Conservation (phyloP, 2,888 invertebrate species). For the Petrophora chlorosata region DNA sequence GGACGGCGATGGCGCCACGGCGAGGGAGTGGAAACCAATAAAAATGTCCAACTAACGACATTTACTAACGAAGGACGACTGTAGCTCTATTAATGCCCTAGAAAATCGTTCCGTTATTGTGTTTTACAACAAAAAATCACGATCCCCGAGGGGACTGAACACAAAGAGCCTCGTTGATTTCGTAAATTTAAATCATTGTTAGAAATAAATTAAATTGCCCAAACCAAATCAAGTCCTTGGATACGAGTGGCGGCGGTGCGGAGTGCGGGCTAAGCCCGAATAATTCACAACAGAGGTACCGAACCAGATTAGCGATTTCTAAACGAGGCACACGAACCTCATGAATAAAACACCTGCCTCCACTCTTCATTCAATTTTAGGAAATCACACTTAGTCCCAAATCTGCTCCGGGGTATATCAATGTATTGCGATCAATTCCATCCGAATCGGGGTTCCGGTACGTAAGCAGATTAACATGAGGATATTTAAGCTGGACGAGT, state of each 20-base stretch:
- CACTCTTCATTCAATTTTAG: slow-evolving; percentile 52
- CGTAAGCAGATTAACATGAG: slow-evolving; percentile 55
- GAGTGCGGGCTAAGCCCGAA: slow-evolving; percentile 14
- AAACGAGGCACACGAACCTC: slow-evolving; percentile 32
- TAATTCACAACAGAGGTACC: slow-evolving; percentile 42
- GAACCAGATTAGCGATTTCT: slow-evolving; percentile 30
- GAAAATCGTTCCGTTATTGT: not conserved
- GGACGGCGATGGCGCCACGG: slow-evolving; percentile 38
- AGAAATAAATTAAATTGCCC: slow-evolving; percentile 24
- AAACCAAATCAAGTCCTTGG: slow-evolving; percentile 30
- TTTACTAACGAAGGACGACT: slow-evolving; percentile 10
- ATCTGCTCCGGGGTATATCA: slow-evolving; percentile 43
- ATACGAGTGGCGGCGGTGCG: too few relatives aligned
- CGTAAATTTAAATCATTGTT: slow-evolving; percentile 19
- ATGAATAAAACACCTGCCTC: slow-evolving; percentile 53
- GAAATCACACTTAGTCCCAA: slow-evolving; percentile 49
- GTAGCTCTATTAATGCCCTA: not conserved
- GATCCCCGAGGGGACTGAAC: not conserved
- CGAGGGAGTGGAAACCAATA: slow-evolving; percentile 17
- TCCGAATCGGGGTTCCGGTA: slow-evolving; percentile 39
- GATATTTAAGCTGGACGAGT: slow-evolving; percentile 46
- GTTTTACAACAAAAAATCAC: slow-evolving; percentile 1
- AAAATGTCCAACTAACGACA: slow-evolving; percentile 11
- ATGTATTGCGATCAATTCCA: slow-evolving; percentile 44
- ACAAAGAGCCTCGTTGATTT: slow-evolving; percentile 11